Evolutionary conservation across 2,113 vertebrate species (phyloP), one percentile per base, ranked within the genome.

Genomic region (Forbesichthys papilliferus): DNA sequence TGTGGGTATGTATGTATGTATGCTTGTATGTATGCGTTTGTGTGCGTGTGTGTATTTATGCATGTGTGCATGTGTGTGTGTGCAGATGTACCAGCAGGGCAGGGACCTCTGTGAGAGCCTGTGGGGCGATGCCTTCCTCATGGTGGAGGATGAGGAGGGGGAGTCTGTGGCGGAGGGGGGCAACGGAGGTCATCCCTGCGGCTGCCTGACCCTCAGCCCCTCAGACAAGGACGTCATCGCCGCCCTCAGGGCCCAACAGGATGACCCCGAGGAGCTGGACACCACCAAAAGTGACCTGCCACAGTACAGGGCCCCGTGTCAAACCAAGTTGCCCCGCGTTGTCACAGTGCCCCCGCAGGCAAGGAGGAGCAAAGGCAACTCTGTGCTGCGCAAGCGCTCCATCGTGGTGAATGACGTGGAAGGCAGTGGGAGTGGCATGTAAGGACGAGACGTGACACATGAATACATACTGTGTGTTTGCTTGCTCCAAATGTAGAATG

Each of bases 381-480:
- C 70, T 0, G 83, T 86, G 65, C 72, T 91, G 65, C 92, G 78
- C 53, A 94, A 93, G 47, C 93, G 92, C 56, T 94, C 92, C 0
- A 11, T 94, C 11, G 54, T 90, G 0, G 63, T 92, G 46, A 89
- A 90, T 1, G 93, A 95, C 0, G 82, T 88, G 54, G 94, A 95
- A 65, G 94, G 93, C 9, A 95, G 94, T 1, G 93, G 93, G 0
- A 95, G 93, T 8, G 93, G 93, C 58, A 79, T 92, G 78, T 91
- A 92, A 80, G 59, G 47, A 11, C n/a, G 42, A 12, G 33, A 55
- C n/a, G 11, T 9, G 27, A 11, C n/a, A 13, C 12, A 10, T 49
- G 46, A 20, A 3, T 12, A 52, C 48, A 1, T 3, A 46, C 13
- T 14, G 6, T 27, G 27, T 3, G 13, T 18, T 51, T 52, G 54